A percentile compares a stretch with the other conserved stretches of the same genome.
Evolutionary conservation across 1,140 invertebrate genomes (phyloP).

Genomic region (Brachionus manjavacas): DNA sequence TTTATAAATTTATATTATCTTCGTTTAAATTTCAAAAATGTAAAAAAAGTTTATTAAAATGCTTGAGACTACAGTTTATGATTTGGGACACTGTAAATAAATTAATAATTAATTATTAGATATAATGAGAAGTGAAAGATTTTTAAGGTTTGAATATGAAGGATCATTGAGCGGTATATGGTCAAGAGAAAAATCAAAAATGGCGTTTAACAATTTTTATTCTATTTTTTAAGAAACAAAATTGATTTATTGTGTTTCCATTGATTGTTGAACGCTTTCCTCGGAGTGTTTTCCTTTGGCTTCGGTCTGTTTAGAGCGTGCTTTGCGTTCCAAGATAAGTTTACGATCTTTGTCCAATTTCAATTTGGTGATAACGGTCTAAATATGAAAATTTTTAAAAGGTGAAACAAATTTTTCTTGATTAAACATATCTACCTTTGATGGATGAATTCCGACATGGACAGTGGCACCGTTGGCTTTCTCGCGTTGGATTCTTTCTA

Average conservation of each 20-base stretch:
- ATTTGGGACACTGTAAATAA: no score
- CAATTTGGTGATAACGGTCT: slow-evolving; percentile 40
- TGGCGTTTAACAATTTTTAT: slow-evolving; percentile 42
- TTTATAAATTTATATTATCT: no score
- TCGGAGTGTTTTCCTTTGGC: slow-evolving; percentile 41
- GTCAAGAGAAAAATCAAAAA: background rate
- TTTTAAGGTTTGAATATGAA: no score
- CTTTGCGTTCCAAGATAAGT: slow-evolving; percentile 35
- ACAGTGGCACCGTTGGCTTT: slow-evolving; percentile 97
- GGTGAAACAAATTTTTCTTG: background rate
- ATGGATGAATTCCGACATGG: slow-evolving; percentile 96
- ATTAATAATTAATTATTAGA: no score
- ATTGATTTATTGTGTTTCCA: slow-evolving; percentile 41
- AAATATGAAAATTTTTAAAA: background rate
- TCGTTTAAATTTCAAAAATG: no score
- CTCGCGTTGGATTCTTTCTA: slow-evolving; percentile 96
- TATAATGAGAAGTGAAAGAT: no score
- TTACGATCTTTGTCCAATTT: slow-evolving; percentile 41
- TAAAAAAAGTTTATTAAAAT: no score
- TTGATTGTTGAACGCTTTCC: slow-evolving; percentile 41
- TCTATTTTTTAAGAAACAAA: slow-evolving; percentile 31
- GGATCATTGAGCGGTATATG: background rate
- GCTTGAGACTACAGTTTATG: no score
- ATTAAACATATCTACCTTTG: slow-evolving; percentile 68
- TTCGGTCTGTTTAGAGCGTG: slow-evolving; percentile 32